A percentile compares a stretch with the other conserved stretches of the same genome.
phyloP scores from a whole-genome alignment of 2,113 vertebrate species.

The Corydoras sp. region DNA sequence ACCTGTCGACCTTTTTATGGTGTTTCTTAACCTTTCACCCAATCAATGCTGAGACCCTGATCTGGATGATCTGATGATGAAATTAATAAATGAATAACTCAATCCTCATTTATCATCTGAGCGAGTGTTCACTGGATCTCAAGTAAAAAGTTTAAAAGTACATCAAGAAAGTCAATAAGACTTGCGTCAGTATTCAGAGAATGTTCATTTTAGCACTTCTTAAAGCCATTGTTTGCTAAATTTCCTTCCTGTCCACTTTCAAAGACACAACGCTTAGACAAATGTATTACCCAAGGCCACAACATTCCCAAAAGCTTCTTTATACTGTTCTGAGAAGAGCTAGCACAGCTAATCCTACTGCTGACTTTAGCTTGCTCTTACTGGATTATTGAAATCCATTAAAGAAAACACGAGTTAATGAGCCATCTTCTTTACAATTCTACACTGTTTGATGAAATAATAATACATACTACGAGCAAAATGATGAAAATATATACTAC shows the following conservation, averaged over 20 bases:
- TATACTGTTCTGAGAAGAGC: not conserved
- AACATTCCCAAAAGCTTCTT: not conserved
- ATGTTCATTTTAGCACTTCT: constrained; percentile 28
- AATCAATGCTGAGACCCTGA: too few relatives aligned
- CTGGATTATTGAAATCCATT: too few relatives aligned
- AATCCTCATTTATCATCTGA: too few relatives aligned
- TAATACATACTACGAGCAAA: not conserved
- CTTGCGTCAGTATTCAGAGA: constrained; percentile 21
- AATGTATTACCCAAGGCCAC: not conserved
- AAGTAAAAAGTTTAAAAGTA: not conserved
- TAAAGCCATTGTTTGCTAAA: constrained; percentile 29
- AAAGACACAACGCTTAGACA: not conserved
- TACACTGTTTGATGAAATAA: not conserved
- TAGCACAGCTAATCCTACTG: not conserved
- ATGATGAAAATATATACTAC: not conserved
- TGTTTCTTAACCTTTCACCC: too few relatives aligned
- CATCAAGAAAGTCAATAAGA: too few relatives aligned
- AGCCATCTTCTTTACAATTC: not conserved
- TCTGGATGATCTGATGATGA: too few relatives aligned
- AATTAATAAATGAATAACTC: too few relatives aligned
- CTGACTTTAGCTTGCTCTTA: too few relatives aligned
- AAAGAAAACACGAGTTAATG: not conserved
- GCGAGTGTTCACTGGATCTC: not conserved
- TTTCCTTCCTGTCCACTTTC: constrained; percentile 34
- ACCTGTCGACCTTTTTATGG: too few relatives aligned